phyloP scores from a whole-genome alignment of 2,113 vertebrate genomes.

The Thamnaconus septentrionalis region DNA sequence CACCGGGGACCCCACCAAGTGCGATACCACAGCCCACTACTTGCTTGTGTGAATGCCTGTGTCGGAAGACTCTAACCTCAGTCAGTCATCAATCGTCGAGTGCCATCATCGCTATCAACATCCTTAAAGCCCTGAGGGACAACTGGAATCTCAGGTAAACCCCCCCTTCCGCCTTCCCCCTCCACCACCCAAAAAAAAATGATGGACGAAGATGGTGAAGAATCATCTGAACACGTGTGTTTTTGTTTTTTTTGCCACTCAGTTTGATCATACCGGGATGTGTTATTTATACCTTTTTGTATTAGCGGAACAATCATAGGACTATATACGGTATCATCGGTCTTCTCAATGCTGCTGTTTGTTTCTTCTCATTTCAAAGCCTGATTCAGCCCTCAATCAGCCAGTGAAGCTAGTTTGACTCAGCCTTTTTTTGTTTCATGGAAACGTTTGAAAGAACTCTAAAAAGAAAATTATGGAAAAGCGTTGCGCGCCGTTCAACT shows the following conservation, averaged over 20 bases:
- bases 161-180: slow-evolving; percentile 8
- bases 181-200: slow-evolving; percentile 20
- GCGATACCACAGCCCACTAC: too few relatives aligned
- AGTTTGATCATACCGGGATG: slow-evolving; percentile 53
- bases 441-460: slow-evolving; percentile 53
- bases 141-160: slow-evolving; percentile 78
- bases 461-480: slow-evolving; percentile 47
- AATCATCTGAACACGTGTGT: slow-evolving; percentile 17
- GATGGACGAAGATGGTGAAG: slow-evolving; percentile 45
- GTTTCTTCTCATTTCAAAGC: slow-evolving; percentile 52
- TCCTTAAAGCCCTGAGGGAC: slow-evolving; percentile 66
- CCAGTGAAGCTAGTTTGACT: slow-evolving; percentile 55
- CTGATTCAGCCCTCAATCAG: slow-evolving; percentile 50
- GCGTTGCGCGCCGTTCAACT: slow-evolving; percentile 14
- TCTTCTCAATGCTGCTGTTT: slow-evolving; percentile 53
- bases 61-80: slow-evolving; percentile 43
- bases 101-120: slow-evolving; percentile 38
- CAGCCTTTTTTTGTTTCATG: slow-evolving; percentile 16
- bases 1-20: too few relatives aligned
- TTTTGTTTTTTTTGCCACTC: slow-evolving; percentile 45
- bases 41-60: too few relatives aligned
- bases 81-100: slow-evolving; percentile 32
- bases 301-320: slow-evolving; percentile 60
- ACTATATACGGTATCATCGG: slow-evolving; percentile 51
- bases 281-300: slow-evolving; percentile 71